Evolutionary conservation across 2,113 vertebrate genomes (phyloP), one percentile per base, ranked within the genome.

Genomic region (Trichechus manatus): DNA sequence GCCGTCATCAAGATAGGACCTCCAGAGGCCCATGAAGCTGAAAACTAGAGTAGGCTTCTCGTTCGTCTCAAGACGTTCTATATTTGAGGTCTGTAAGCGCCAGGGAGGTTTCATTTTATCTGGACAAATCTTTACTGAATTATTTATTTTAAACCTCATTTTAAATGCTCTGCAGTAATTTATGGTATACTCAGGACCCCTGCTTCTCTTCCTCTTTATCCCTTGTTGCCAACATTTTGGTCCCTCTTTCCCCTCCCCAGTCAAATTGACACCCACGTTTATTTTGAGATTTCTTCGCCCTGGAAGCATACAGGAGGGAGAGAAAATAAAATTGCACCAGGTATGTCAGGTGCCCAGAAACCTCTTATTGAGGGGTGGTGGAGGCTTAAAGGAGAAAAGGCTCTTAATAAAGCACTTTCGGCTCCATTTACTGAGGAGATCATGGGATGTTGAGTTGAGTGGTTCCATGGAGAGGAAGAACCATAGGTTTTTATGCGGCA

Each of bases 1-100:
- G 20, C 47, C 0, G 0, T 59, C 7, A 3, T 31, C 25, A 31
- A 81, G 29, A 13, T 31, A n/a, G 29, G 66, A 47, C 31, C 53
- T 31, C 0, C 5, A 19, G 59, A 31, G 11, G n/a, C 22, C 56
- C 3, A 0, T 6, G 47, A 23, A 31, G 29, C 42, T 33, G 20
- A 31, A 33, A 29, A 19, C 61, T 59, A 68, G 80, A 44, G n/a
- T 9, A 17, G 29, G 27, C 61, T 20, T n/a, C 33, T 63, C 0
- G 0, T 39, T 47, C 15, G 27, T 20, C n/a, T 14, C 1, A 36
- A 64, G 33, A n/a, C 20, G 1, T 39, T 70, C 50, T 9, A 3
- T 5, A 2, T 59, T 86, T 68, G 25, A 14, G 20, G 23, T 17
- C 23, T 36, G 3, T 78, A 44, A 13, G 50, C 64, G 29, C 82